phyloP scores from a whole-genome alignment of 2,888 invertebrate species.

The Pristionchus exspectatus region DNA sequence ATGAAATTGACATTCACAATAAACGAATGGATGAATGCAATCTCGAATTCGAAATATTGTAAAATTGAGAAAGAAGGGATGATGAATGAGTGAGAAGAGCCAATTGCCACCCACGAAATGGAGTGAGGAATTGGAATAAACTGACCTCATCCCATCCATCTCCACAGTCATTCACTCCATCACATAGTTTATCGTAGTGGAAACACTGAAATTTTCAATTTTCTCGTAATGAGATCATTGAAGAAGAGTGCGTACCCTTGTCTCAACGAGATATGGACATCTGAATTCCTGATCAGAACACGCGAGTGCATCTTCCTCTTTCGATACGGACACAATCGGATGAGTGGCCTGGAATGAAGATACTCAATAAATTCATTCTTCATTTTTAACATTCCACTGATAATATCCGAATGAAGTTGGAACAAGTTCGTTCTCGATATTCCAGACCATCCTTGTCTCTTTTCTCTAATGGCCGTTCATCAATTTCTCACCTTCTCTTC shows the following conservation, averaged over 20 bases:
- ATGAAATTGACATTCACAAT: conserved; percentile 25
- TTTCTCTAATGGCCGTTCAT: not conserved
- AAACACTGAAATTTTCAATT: conserved; percentile 85
- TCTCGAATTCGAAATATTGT: conserved; percentile 11
- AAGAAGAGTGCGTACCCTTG: conserved; percentile 39
- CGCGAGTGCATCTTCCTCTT: conserved; percentile 56
- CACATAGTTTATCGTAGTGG: conserved; percentile 87
- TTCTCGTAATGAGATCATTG: not conserved
- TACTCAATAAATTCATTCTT: not conserved
- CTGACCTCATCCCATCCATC: conserved; percentile 92
- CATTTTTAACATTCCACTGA: not conserved
- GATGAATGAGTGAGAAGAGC: not conserved
- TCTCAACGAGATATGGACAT: conserved; percentile 66
- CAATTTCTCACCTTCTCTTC: conserved; percentile 36
- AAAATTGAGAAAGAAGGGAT: conserved; percentile 22
- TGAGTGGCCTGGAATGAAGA: not conserved
- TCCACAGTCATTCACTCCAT: conserved; percentile 82
- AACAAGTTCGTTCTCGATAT: not conserved
- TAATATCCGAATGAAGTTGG: not conserved
- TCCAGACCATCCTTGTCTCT: not conserved
- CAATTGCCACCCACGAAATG: not conserved
- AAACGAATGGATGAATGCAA: conserved; percentile 30
- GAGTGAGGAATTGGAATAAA: not conserved
- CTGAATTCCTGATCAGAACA: conserved; percentile 75
- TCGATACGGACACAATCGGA: conserved; percentile 19